phyloP scores from a whole-genome alignment of 2,113 vertebrate genomes.

The Castor canadensis region DNA sequence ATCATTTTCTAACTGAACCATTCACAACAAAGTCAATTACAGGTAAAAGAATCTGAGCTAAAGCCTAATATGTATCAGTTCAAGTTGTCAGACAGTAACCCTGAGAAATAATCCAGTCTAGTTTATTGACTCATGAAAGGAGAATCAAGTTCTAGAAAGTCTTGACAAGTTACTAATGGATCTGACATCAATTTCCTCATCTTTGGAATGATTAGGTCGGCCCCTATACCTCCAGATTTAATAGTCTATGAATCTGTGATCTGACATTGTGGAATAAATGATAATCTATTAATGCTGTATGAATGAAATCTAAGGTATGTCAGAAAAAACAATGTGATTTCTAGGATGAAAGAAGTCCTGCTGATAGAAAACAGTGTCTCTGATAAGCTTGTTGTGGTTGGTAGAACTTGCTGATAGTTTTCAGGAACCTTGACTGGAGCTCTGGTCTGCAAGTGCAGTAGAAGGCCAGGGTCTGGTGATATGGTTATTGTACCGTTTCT shows the following conservation, averaged over 20 bases:
- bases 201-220: too few species aligned
- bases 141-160: not conserved
- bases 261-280: not conserved
- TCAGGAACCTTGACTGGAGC: not conserved
- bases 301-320: not conserved
- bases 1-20: not conserved
- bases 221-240: not conserved
- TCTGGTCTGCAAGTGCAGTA: not conserved
- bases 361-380: not conserved
- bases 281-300: not conserved
- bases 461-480: not conserved
- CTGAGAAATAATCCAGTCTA: not conserved
- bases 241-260: not conserved
- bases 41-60: not conserved
- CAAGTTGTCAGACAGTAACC: not conserved
- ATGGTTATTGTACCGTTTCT: not conserved
- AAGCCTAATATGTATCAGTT: not conserved
- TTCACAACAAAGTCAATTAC: not conserved
- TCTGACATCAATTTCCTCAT: not conserved
- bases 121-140: not conserved
- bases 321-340: not conserved
- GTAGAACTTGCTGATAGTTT: not conserved
- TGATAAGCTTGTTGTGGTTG: not conserved
- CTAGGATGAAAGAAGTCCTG: not conserved
- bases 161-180: not conserved